Base-by-base conservation (phyloP, 92 coral and sea anemone species). In the Hydrozoanthus gracilis region DNA sequence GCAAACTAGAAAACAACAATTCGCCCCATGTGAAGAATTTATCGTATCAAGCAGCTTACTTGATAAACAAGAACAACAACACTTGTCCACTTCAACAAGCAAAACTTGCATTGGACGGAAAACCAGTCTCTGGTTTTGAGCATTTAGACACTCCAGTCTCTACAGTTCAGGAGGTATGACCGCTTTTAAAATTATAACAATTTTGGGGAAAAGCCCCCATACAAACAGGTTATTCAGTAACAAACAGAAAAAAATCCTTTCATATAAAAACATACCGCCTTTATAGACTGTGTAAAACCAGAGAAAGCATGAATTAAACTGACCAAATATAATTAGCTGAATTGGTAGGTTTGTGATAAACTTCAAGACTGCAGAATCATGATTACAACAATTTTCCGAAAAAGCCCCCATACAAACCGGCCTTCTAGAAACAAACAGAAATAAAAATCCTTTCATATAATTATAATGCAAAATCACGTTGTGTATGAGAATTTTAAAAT, bases 101-200 rank as follows among this genome's bases (percentile, higher is more conserved):
- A 13, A 67, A 67, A 67, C 72, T 67, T 16, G 44, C 27, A n/a
- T 20, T 67, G 8, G 72, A 20, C 3, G 45, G 44, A 20, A 67
- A 67, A 16, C 72, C 47, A n/a, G 72, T 67, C 7, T 6, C 72
- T n/a, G 72, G 72, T n/a, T 67, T 67, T 67, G 72, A 67, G 72
- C 72, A 67, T 67, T 67, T 67, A 45, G 72, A 67, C 8, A 67
- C 45, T 7, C 72, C 72, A 67, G 72, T 67, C 72, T n/a, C 72
- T 67, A 16, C 14, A 67, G 39, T 67, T 67, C 72, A 67, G 44
- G 72, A 67, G 72, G 72, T 67, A 67, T 58, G 65, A 11, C n/a
- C n/a, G 11, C 15, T 58, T 58, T n/a, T n/a, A n/a, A n/a, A 4
- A 58, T 11, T 58, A 58, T 16, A 14, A 58, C n/a, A 58, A 58